Evolutionary conservation across 2,113 vertebrate species (phyloP).

Genomic region (Cepphus grylle): DNA sequence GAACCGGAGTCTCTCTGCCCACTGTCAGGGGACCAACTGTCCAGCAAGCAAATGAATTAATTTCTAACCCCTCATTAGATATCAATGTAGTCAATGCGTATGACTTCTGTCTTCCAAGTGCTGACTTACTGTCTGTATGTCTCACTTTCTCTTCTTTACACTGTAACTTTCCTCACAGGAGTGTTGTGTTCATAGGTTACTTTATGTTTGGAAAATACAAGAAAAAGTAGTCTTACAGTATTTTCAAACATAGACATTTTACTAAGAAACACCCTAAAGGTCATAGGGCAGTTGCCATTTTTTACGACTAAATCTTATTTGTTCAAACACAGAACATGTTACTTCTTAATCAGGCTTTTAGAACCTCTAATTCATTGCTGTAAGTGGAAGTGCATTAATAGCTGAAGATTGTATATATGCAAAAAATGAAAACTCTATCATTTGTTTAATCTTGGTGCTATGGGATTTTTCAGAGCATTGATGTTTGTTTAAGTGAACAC

Average conservation of each 20-base stretch:
- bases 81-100: rapidly evolving
- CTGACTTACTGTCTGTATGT: neutral
- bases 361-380: neutral
- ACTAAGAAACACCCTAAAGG: neutral
- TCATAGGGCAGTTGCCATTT: neutral
- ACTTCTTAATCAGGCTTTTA: neutral
- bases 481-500: neutral
- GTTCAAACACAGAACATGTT: neutral
- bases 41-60: neutral
- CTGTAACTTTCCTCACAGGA: neutral
- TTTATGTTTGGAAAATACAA: neutral
- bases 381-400: neutral
- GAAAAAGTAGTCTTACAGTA: neutral
- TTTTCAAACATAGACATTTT: neutral
- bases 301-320: neutral
- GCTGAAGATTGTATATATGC: neutral
- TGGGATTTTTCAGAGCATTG: neutral
- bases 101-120: neutral
- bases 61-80: neutral
- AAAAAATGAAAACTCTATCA: neutral
- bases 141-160: neutral
- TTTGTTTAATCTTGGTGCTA: neutral
- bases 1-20: neutral
- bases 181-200: neutral
- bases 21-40: neutral